phyloP scores from a whole-genome alignment of 2,888 invertebrate genomes.

The Tuberolachnus salignus region DNA sequence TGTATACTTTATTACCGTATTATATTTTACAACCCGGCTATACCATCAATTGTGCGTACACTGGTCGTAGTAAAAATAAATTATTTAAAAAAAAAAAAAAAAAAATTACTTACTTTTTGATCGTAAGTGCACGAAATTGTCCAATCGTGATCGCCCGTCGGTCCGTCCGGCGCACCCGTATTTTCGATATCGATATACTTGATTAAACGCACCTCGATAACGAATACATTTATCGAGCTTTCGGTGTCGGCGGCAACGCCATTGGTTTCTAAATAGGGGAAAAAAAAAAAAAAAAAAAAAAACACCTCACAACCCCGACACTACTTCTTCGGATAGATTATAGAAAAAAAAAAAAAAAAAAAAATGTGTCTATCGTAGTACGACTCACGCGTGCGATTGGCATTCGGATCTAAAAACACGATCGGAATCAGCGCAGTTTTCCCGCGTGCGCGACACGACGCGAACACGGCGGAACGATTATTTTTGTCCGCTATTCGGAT shows the following conservation, averaged over 20 bases:
- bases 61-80: no score
- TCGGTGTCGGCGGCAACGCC: neutral
- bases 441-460: neutral
- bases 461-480: neutral
- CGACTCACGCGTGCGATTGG: neutral
- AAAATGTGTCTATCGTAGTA: neutral
- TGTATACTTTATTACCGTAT: no score
- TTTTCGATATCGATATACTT: constrained; percentile 17
- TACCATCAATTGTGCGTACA: no score
- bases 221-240: neutral
- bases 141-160: constrained; percentile 29
- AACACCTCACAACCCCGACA: no score
- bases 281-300: no score
- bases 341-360: no score
- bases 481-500: constrained; percentile 5
- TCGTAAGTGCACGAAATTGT: constrained; percentile 37
- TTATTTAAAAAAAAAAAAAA: no score
- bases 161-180: neutral
- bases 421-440: constrained; percentile 15
- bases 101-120: constrained; percentile 31
- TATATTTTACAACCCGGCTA: no score
- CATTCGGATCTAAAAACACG: constrained; percentile 30
- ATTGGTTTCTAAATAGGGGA: constrained; percentile 3
- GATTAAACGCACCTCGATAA: constrained; percentile 33
- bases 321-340: no score